Evolutionary conservation across 1,140 invertebrate species (phyloP), one percentile per base, ranked within the genome.

Genomic region (Tetranychus cinnabarinus): DNA sequence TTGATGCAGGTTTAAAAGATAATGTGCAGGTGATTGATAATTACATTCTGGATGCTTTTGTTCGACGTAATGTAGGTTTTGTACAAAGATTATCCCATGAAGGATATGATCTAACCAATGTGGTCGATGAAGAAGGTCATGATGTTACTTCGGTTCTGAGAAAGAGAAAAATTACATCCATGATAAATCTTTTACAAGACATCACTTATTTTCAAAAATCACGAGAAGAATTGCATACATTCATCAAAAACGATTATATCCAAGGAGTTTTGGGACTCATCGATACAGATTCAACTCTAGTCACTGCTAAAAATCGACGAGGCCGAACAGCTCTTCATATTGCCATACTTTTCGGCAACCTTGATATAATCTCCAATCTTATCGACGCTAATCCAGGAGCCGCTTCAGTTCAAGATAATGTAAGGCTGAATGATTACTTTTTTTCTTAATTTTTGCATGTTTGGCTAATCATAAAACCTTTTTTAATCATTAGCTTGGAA

Each of bases 31-130:
- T 85, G 65, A 86, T 91, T 60, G 87, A 91, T 42, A 34, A 59
- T 58, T 65, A 63, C 46, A 61, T 66, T 23, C 59, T 62, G 60
- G 67, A 64, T 47, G 59, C 60, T 13, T 66, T 62, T 42, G 34
- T 63, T 3, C 56, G 63, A 12, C 10, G 54, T 36, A 57, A 64
- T 13, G 8, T 45, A 3, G 39, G 48, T 0, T 64, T 63, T 23
- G 7, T 67, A 15, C 80, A 82, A 61, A 80, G 85, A 64, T 71
- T 91, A 10, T 67, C 88, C 3, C 66, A 86, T 15, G 84, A 88
- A 73, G 86, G 88, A 2, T 90, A 89, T 68, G 84, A 88, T 69
- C 82, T 90, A 46, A 68, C 86, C n/a, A 85, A 87, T 65, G 74
- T 86, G 0, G 74, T 79, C 15, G 84, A 88, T 36, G 78, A 77